Conservation (phyloP, 2,888 invertebrate genomes). For the Hanleya hanleyi region DNA sequence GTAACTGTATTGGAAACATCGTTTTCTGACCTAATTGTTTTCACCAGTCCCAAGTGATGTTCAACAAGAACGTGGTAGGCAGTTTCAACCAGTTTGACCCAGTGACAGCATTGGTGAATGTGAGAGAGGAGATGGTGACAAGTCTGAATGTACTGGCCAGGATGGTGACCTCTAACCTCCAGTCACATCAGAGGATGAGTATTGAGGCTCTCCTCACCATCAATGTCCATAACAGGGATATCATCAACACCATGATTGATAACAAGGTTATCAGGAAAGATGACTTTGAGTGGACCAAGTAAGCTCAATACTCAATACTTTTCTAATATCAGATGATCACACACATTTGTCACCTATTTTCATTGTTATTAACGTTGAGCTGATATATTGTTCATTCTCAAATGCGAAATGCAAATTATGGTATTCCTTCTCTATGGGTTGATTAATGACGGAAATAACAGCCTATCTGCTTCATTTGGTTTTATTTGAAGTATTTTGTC, state of each 20-base stretch:
- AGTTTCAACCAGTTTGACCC: conserved; percentile 58
- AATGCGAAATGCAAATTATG: no score
- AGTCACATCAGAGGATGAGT: conserved; percentile 64
- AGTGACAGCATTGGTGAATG: conserved; percentile 45
- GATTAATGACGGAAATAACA: no score
- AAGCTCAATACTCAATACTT: no score
- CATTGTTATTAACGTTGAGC: no score
- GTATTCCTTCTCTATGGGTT: no score
- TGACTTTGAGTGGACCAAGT: conserved; percentile 73
- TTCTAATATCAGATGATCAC: no score
- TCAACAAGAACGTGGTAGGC: conserved; percentile 66
- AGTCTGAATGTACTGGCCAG: conserved; percentile 65
- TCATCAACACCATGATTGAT: conserved; percentile 63
- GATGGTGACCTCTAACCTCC: conserved; percentile 62
- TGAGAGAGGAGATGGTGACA: conserved; percentile 57
- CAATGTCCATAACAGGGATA: conserved; percentile 72
- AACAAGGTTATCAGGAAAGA: conserved; percentile 59
- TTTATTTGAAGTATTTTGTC: no score
- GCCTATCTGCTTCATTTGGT: no score
- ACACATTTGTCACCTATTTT: no score
- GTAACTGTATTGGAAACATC: neutral
- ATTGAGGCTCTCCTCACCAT: conserved; percentile 72
- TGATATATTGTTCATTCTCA: no score
- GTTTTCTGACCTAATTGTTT: neutral
- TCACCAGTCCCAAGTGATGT: conserved; percentile 70